Conservation (phyloP, 2,113 vertebrate genomes). For the Polyodon spathula region DNA sequence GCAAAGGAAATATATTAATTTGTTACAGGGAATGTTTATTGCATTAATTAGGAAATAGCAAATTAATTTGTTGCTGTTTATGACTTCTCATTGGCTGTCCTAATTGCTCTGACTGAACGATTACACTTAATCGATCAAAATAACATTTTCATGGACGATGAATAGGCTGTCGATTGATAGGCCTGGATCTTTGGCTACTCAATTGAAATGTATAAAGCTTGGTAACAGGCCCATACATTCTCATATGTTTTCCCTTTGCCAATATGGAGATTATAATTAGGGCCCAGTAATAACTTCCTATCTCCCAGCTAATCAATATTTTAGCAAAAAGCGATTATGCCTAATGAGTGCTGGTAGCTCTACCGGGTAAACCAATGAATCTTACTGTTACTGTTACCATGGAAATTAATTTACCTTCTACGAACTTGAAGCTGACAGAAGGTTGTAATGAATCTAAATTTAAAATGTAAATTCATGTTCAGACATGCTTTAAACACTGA, state of each 20-base stretch:
- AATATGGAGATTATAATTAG: slow-evolving; percentile 87
- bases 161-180: slow-evolving; percentile 85
- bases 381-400: slow-evolving; percentile 63
- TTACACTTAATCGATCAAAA: slow-evolving; percentile 94
- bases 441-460: slow-evolving; percentile 49
- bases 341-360: slow-evolving; percentile 57
- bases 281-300: slow-evolving; percentile 82
- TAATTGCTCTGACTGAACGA: slow-evolving; percentile 94
- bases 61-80: slow-evolving; percentile 84
- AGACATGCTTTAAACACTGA: slow-evolving; percentile 31
- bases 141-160: slow-evolving; percentile 99
- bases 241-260: slow-evolving; percentile 75
- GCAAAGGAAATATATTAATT: slow-evolving; percentile 77
- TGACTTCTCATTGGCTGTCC: slow-evolving; percentile 82
- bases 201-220: slow-evolving; percentile 88
- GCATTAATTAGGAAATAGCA: slow-evolving; percentile 97
- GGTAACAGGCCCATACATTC: slow-evolving; percentile 69
- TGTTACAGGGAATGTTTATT: slow-evolving; percentile 81
- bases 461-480: slow-evolving; percentile 50
- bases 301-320: slow-evolving; percentile 82
- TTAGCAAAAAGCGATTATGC: slow-evolving; percentile 73
- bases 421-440: slow-evolving; percentile 45
- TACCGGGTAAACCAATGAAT: slow-evolving; percentile 54
- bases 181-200: slow-evolving; percentile 75
- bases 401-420: slow-evolving; percentile 62